phyloP scores from a whole-genome alignment of 2,113 vertebrate species.

The Burhinus bistriatus region DNA sequence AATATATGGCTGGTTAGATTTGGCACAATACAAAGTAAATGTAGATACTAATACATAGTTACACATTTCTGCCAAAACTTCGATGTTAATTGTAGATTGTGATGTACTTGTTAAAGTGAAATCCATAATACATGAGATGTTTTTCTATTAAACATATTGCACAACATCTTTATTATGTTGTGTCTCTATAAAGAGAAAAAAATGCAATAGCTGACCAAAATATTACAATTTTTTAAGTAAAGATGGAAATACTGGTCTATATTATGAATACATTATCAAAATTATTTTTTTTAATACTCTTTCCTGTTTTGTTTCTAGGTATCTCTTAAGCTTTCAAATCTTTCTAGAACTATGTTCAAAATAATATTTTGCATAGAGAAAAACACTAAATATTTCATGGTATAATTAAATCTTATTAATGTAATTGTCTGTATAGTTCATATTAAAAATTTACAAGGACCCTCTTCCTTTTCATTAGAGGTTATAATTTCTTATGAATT shows the following conservation, averaged over 20 bases:
- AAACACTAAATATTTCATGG: constrained; percentile 51
- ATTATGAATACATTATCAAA: neutral
- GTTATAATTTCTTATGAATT: neutral
- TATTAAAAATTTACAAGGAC: constrained; percentile 35
- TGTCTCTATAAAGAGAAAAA: neutral
- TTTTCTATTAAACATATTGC: neutral
- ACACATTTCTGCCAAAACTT: neutral
- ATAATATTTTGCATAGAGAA: constrained; percentile 1
- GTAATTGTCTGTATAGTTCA: constrained; percentile 15
- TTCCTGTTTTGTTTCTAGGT: neutral
- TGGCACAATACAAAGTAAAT: neutral
- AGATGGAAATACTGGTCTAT: neutral
- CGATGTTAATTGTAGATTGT: neutral
- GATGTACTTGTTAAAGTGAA: neutral
- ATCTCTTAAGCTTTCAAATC: neutral
- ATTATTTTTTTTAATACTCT: neutral
- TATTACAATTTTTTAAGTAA: neutral
- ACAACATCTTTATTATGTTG: neutral
- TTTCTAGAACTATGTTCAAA: neutral
- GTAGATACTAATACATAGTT: neutral
- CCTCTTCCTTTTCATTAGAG: neutral
- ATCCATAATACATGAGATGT: neutral
- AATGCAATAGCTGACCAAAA: neutral
- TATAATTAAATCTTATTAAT: constrained; percentile 54
- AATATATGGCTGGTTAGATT: neutral